Base-by-base conservation (phyloP, 2,113 vertebrate species). In the Poecilia latipinna region DNA sequence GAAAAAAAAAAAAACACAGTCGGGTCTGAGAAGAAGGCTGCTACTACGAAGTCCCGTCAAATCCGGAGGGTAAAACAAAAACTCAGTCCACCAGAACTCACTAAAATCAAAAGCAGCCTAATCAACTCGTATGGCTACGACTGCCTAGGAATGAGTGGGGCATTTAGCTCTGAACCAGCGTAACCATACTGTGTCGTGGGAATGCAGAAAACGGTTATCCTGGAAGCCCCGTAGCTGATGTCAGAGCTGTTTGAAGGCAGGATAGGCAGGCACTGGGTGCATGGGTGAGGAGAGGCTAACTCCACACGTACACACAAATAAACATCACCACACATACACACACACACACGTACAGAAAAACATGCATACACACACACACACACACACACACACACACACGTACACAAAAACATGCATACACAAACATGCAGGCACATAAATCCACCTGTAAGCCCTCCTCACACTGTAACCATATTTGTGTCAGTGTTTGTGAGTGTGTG, bases 241-340 rank as follows among this genome's bases (percentile, higher is more conserved):
- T 91, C 84, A 86, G 88, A 90, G 87, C 92, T 91, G 84, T 92
- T 82, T 91, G 89, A 93, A 93, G 91, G 92, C 91, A 93, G 91
- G 90, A 91, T 89, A 92, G 92, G 91, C 92, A 93, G 92, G 92
- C 92, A 93, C 92, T 92, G 87, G 81, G 90, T 91, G 91, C 86
- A 90, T 83, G 88, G 89, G 85, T 83, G 87, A 89, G 91, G 90
- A 91, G 84, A 89, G 87, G 79, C 87, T 79, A 80, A 83, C 83
- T 74, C 75, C 76, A 86, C 83, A 69, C 77, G 64, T 81, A 39
- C 82, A 80, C 78, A 62, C 68, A 77, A 66, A 64, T 77, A 80
- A 70, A 44, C 77, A 70, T n/a, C 51, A 57, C 5, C 75, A 68
- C 68, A 86, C 65, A 70, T 24, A 61, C 29, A 68, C 61, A 54